Conservation (phyloP, 2,797 vertebrate genomes). For the Halcyon smyrnensis region DNA sequence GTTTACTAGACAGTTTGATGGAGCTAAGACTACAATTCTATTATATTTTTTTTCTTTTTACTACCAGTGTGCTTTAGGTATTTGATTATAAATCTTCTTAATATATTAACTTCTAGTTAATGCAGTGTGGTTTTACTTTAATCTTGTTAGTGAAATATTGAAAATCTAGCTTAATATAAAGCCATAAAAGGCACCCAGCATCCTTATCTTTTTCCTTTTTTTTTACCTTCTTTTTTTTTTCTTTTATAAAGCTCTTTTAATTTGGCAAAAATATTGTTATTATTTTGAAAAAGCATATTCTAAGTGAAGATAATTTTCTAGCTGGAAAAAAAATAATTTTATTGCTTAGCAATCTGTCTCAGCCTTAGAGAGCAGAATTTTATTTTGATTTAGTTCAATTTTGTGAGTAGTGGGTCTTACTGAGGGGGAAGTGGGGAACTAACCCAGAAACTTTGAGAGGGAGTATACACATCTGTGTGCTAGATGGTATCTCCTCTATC, state of each 20-base stretch:
- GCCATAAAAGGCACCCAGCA: not conserved
- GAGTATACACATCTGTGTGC: not conserved
- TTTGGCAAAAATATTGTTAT: not conserved
- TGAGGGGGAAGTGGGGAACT: not conserved
- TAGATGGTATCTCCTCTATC: not conserved
- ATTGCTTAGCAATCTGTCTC: not conserved
- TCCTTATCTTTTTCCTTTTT: not conserved
- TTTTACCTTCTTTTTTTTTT: not conserved
- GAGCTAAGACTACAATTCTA: not conserved
- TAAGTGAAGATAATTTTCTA: not conserved
- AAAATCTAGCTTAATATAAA: slow-evolving; percentile 59
- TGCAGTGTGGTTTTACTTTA: slow-evolving; percentile 50
- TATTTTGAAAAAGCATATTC: not conserved
- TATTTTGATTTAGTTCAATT: not conserved
- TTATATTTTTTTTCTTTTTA: not conserved
- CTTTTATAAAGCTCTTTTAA: not conserved
- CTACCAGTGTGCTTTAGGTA: not conserved
- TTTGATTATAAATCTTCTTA: slow-evolving; percentile 7
- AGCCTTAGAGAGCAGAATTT: not conserved
- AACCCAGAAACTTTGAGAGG: not conserved
- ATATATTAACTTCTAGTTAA: slow-evolving; percentile 49
- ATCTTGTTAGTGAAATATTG: slow-evolving; percentile 56
- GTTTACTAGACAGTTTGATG: not conserved
- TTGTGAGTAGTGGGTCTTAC: not conserved
- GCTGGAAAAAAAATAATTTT: not conserved